A percentile compares a stretch with the other conserved stretches of the same genome.
phyloP scores from a whole-genome alignment of 1,140 invertebrate genomes.

The Platyura marginata region DNA sequence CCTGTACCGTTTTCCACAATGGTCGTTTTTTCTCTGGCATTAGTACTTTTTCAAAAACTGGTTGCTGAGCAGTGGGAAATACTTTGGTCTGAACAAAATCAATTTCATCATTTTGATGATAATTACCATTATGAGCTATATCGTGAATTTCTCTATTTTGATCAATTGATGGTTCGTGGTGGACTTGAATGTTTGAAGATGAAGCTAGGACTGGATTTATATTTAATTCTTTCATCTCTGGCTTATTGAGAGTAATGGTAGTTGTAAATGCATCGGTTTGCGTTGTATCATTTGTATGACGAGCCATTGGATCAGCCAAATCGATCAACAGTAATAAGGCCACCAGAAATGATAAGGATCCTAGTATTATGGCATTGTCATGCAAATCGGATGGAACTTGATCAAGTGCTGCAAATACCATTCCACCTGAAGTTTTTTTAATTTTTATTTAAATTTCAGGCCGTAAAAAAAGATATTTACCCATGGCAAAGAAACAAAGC shows the following conservation, averaged over 20 bases:
- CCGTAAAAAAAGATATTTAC: too few species aligned
- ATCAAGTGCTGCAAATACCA: slow-evolving; percentile 4
- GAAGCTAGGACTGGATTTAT: not conserved
- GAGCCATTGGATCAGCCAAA: slow-evolving; percentile 4
- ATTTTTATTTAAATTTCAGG: too few species aligned
- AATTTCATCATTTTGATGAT: not conserved
- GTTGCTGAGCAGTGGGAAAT: slow-evolving; percentile 1
- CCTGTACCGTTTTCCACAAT: not conserved
- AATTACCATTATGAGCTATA: not conserved
- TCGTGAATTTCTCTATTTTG: not conserved
- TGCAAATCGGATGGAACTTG: slow-evolving; percentile 4
- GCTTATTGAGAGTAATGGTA: not conserved
- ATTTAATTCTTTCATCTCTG: not conserved
- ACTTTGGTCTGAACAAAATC: slow-evolving; percentile 4
- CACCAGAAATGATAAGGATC: slow-evolving; percentile 5
- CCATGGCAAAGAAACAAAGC: slow-evolving; percentile 6
- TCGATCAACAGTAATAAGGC: slow-evolving; percentile 4
- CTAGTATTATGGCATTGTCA: slow-evolving; percentile 5
- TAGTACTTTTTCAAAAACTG: slow-evolving; percentile 4
- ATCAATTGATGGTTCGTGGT: not conserved
- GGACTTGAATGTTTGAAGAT: not conserved
- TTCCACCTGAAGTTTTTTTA: too few species aligned
- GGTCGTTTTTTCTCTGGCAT: slow-evolving; percentile 4
- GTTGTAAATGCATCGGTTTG: slow-evolving; percentile 1
- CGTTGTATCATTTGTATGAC: not conserved